Evolutionary conservation across 2,113 vertebrate species (phyloP).

Genomic region (Ginglymostoma cirratum): DNA sequence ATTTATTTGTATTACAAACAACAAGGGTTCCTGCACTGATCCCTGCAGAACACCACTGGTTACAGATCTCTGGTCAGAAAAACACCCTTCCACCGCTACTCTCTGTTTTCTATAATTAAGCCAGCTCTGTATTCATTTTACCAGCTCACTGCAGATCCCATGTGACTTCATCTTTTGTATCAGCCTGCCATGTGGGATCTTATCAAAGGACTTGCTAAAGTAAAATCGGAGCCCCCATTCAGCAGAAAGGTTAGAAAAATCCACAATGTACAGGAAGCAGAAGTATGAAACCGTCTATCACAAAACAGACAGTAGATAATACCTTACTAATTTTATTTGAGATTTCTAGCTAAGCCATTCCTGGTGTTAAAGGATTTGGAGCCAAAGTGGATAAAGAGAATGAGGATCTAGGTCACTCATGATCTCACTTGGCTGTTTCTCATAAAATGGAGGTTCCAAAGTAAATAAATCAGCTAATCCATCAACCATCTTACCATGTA

Average conservation of each 20-base stretch:
- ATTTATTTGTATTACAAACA: no score
- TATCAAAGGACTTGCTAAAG: no score
- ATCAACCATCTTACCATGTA: neutral
- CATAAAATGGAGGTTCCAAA: neutral
- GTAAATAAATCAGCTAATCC: conserved; percentile 2
- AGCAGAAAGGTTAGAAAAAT: neutral
- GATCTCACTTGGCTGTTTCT: neutral
- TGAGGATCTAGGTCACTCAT: neutral
- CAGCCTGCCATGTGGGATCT: no score
- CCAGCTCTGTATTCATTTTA: no score
- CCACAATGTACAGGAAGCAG: neutral
- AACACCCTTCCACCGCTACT: no score
- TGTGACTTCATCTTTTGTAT: no score
- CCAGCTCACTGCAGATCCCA: no score
- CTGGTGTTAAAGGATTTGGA: neutral
- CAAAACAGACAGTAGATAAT: neutral
- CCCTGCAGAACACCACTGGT: no score
- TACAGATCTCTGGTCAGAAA: no score
- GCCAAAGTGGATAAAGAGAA: neutral
- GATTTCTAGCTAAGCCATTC: neutral
- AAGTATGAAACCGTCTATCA: neutral
- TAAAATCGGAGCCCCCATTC: neutral
- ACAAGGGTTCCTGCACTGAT: no score
- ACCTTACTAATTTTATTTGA: neutral
- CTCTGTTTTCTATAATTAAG: no score